phyloP scores from a whole-genome alignment of 2,797 vertebrate genomes.

The Allobates femoralis region DNA sequence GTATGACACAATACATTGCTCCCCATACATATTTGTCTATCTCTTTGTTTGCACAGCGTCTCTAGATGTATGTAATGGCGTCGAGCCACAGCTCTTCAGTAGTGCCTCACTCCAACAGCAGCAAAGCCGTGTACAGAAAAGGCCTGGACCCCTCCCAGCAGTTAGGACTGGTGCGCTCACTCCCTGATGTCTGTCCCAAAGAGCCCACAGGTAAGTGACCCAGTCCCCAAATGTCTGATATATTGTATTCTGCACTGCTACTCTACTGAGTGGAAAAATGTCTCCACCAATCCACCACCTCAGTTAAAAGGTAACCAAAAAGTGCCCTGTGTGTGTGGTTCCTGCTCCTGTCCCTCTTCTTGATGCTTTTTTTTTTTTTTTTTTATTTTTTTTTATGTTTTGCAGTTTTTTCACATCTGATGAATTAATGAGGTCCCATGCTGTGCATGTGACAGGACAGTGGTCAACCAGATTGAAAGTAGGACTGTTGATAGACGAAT shows the following conservation, averaged over 20 bases:
- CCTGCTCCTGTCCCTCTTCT: not conserved
- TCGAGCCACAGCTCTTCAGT: slow-evolving; percentile 91
- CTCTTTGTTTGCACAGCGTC: slow-evolving; percentile 72
- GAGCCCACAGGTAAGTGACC: slow-evolving; percentile 86
- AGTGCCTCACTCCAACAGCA: slow-evolving; percentile 82
- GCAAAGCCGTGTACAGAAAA: slow-evolving; percentile 86
- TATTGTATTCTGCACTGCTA: not conserved
- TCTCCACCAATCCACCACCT: not conserved
- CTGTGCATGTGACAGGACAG: not conserved
- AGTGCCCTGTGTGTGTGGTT: too few species aligned
- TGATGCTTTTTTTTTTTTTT: too few species aligned
- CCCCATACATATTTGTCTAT: not conserved
- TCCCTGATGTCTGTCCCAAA: slow-evolving; percentile 96
- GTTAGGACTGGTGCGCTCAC: slow-evolving; percentile 80
- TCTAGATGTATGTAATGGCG: slow-evolving; percentile 91
- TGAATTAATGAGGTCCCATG: too few species aligned
- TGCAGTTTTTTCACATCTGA: too few species aligned
- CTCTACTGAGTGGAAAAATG: not conserved
- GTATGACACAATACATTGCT: not conserved
- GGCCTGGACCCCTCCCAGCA: slow-evolving; percentile 79
- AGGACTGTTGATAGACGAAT: too few species aligned
- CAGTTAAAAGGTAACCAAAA: not conserved
- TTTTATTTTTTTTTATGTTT: too few species aligned
- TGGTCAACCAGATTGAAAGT: not conserved
- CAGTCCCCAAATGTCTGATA: not conserved